phyloP scores from a whole-genome alignment of 2,113 vertebrate genomes.

The Phaethornis superciliosus region DNA sequence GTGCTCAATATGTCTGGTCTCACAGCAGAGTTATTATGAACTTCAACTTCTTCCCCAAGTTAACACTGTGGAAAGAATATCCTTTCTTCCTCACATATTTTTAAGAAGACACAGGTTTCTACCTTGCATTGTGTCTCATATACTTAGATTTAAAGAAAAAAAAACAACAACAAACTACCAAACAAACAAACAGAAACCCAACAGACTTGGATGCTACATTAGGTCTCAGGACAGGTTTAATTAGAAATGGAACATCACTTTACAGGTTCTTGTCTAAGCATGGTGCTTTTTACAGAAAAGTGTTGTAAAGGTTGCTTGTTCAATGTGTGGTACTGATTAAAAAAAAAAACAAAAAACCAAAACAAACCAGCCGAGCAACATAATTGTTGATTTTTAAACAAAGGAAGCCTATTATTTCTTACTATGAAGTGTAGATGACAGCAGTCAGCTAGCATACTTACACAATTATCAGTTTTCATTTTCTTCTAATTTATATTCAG shows the following conservation, averaged over 20 bases:
- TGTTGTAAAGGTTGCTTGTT: slow-evolving; percentile 34
- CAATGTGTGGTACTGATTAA: neutral
- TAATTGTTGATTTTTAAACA: slow-evolving; percentile 31
- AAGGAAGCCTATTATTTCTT: neutral
- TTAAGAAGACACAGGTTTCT: neutral
- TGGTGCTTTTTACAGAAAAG: neutral
- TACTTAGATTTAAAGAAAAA: neutral
- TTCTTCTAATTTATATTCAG: neutral
- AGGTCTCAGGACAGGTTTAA: neutral
- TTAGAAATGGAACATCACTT: neutral
- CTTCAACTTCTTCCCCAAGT: neutral
- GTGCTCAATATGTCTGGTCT: neutral
- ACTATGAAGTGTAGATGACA: neutral
- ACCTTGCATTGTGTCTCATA: neutral
- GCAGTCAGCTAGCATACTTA: neutral
- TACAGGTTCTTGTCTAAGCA: neutral
- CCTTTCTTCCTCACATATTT: neutral
- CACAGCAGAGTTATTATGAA: neutral
- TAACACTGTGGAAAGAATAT: neutral
- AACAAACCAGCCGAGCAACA: neutral
- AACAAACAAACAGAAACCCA: neutral
- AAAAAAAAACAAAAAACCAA: neutral
- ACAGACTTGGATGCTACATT: neutral
- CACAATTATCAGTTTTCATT: neutral
- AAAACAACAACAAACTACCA: neutral